Evolutionary conservation across 2,888 invertebrate species (phyloP), one percentile per base, ranked within the genome.

Genomic region (Abscondita cerata): DNA sequence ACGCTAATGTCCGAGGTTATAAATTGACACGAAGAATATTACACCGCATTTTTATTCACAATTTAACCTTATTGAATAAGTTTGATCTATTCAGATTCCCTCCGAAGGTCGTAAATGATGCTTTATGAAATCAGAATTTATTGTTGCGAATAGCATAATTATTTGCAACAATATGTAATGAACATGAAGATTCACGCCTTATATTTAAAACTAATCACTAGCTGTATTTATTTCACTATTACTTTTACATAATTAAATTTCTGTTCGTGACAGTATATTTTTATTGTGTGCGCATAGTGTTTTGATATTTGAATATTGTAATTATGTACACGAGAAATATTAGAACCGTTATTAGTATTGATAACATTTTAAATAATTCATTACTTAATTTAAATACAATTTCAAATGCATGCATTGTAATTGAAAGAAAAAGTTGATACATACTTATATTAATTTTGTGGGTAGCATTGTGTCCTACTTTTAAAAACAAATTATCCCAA

Each of bases 161-260:
- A 18, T 25, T 33, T 31, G 12, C 18, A 25, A 50, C 59, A 56
- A 55, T 61, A 44, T 25, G 51, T 48, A 60, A 19, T 44, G 18
- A 11, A 11, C 2, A 44, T 33, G 41, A 33, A 62, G 62, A 62
- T 62, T 56, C 62, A 62, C 57, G 62, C 62, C 62, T 56, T 44
- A 18, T 38, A 52, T 57, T 62, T 47, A 36, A n/a, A 53, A 46
- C 41, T 61, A 62, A 62, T 62, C 46, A 62, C 47, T 20, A 38
- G 52, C 56, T 61, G 19, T 56, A 57, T 47, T 57, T 56, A 51
- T 40, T 40, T 40, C 12, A 18, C 44, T 38, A 57, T 41, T 36
- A 25, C 25, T 34, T 52, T 47, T 56, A n/a, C 40, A 53, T 57
- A 57, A 62, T 62, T 62, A 62, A 46, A 33, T 47, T 46, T 50